A percentile compares a stretch with the other conserved stretches of the same genome.
phyloP scores from a whole-genome alignment of 2,888 invertebrate genomes.

The Erebia palarica region DNA sequence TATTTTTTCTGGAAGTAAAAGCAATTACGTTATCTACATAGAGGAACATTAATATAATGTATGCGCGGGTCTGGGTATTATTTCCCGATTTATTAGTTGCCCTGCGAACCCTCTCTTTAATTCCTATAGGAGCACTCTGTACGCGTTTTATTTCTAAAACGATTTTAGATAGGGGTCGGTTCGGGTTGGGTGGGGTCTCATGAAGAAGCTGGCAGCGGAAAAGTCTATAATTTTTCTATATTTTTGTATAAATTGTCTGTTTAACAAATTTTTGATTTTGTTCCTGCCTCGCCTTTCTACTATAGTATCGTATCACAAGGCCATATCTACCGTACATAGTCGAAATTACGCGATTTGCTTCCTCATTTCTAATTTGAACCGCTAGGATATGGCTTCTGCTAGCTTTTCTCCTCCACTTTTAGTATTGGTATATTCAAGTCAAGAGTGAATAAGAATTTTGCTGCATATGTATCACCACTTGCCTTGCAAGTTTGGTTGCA shows the following conservation, averaged over 20 bases:
- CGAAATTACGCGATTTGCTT: too few species aligned
- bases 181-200: conserved; percentile 45
- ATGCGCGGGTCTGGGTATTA: conserved; percentile 58
- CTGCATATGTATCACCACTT: too few species aligned
- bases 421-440: too few species aligned
- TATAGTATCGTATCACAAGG: too few species aligned
- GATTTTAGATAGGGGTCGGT: conserved; percentile 77
- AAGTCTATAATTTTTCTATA: background rate
- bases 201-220: conserved; percentile 33
- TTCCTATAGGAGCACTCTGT: conserved; percentile 69
- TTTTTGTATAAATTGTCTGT: background rate
- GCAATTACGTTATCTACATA: conserved; percentile 28
- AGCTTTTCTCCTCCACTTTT: too few species aligned
- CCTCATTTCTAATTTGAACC: too few species aligned
- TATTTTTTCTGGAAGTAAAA: conserved; percentile 8
- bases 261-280: too few species aligned
- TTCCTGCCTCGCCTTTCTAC: too few species aligned
- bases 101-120: conserved; percentile 62
- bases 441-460: too few species aligned
- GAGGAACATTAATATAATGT: conserved; percentile 42
- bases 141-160: conserved; percentile 77
- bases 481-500: too few species aligned
- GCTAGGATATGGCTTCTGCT: too few species aligned
- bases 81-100: conserved; percentile 78
- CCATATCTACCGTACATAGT: too few species aligned